These are phyloP conservation scores for Notamacropus eugenii DNA, from an alignment of 2,797 vertebrate genomes.

Conservation along the genomic window DNA sequence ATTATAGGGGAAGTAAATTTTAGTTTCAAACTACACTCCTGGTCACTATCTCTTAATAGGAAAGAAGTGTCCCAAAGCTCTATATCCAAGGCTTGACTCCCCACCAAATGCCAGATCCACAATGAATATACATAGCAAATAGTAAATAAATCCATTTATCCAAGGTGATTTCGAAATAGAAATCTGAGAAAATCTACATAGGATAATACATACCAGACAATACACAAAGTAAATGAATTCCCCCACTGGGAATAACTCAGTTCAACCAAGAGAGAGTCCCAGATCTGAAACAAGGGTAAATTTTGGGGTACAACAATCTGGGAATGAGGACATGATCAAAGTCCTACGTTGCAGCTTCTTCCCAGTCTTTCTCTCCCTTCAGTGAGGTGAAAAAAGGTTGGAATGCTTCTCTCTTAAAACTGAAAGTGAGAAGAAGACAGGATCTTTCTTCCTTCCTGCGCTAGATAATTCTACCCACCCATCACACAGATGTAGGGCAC, in stretches of 20 bases:
- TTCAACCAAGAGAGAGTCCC: background rate
- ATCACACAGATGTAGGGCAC: background rate
- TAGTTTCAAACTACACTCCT: too few relatives aligned
- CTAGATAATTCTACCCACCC: background rate
- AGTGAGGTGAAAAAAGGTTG: background rate
- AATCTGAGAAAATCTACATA: too few relatives aligned
- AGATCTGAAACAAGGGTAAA: background rate
- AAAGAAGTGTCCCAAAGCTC: too few relatives aligned
- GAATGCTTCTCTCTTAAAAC: background rate
- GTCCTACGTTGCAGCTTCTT: background rate
- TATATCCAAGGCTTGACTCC: too few relatives aligned
- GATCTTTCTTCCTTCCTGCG: background rate
- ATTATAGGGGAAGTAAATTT: too few relatives aligned
- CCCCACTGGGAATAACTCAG: background rate
- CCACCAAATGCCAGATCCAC: too few relatives aligned
- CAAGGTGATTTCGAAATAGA: too few relatives aligned
- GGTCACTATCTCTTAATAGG: too few relatives aligned
- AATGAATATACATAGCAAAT: too few relatives aligned
- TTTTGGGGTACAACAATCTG: background rate
- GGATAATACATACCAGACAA: too few relatives aligned
- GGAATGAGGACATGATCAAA: background rate
- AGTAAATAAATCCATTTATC: too few relatives aligned
- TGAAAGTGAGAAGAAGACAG: background rate
- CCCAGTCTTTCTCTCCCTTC: background rate
- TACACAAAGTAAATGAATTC: too few relatives aligned